Conservation (phyloP, 2,888 invertebrate species). For the Sthenelais limicola region DNA sequence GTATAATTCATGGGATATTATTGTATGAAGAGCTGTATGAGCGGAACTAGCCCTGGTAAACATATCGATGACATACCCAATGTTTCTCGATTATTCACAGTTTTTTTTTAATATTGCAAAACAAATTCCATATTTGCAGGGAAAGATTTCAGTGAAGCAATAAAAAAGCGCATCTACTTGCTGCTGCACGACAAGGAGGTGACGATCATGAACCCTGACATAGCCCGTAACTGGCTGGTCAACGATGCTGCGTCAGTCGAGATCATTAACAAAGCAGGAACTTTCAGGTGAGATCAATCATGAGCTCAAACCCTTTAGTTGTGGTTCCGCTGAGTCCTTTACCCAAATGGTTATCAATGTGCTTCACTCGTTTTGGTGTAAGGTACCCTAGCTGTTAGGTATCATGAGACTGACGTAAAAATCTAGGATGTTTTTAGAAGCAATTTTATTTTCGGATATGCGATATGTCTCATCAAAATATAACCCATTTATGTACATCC, state of each 20-base stretch:
- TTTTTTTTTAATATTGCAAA: not conserved
- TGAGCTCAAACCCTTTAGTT: not conserved
- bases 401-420: not conserved
- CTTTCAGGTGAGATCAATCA: slow-evolving; percentile 53
- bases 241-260: slow-evolving; percentile 60
- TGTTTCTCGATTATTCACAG: too few species aligned
- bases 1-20: too few species aligned
- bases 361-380: slow-evolving; percentile 25
- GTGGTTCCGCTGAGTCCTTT: too few species aligned
- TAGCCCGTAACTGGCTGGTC: slow-evolving; percentile 55
- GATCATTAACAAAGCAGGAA: slow-evolving; percentile 60
- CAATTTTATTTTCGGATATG: too few species aligned
- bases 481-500: too few species aligned
- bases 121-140: not conserved
- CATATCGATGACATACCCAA: too few species aligned
- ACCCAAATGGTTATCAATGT: not conserved
- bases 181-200: slow-evolving; percentile 60
- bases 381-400: not conserved
- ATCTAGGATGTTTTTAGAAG: too few species aligned
- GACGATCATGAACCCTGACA: slow-evolving; percentile 29
- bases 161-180: slow-evolving; percentile 50
- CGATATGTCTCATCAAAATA: too few species aligned
- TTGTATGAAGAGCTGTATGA: too few species aligned
- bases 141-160: not conserved
- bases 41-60: too few species aligned